Percentiles rank a stretch among this genome's conserved stretches.
Conservation (phyloP, 2,888 invertebrate species). For the Hyalella azteca region DNA sequence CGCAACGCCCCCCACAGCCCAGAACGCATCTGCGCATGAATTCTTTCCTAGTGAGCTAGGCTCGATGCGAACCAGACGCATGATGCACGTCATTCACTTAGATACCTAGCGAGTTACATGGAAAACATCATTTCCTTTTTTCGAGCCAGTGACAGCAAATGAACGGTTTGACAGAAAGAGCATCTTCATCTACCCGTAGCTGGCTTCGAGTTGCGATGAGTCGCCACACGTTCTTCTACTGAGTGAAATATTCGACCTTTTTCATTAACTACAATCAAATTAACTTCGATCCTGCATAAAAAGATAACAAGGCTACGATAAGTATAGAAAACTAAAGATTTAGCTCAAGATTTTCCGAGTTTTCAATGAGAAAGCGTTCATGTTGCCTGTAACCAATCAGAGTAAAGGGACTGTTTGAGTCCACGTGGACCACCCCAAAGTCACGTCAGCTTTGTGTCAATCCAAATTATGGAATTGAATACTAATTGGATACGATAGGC, state of each 20-base stretch:
- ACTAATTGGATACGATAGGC: no score
- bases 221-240: no score
- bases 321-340: no score
- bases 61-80: not conserved
- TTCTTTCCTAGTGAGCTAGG: not conserved
- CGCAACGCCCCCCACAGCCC: not conserved
- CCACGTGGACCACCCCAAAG: not conserved
- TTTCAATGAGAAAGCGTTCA: no score
- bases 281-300: no score
- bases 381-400: not conserved
- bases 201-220: no score
- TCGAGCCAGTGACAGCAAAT: conserved; percentile 25
- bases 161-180: conserved; percentile 40
- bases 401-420: not conserved
- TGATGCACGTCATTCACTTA: conserved; percentile 33
- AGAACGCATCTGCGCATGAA: not conserved
- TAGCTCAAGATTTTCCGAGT: no score
- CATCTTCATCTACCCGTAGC: conserved; percentile 28
- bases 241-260: no score
- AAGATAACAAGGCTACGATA: no score
- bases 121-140: conserved; percentile 10
- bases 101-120: conserved; percentile 8
- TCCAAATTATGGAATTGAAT: no score
- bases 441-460: not conserved
- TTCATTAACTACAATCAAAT: no score